Base-by-base conservation (phyloP, 2,113 vertebrate genomes). In the Morone saxatilis region DNA sequence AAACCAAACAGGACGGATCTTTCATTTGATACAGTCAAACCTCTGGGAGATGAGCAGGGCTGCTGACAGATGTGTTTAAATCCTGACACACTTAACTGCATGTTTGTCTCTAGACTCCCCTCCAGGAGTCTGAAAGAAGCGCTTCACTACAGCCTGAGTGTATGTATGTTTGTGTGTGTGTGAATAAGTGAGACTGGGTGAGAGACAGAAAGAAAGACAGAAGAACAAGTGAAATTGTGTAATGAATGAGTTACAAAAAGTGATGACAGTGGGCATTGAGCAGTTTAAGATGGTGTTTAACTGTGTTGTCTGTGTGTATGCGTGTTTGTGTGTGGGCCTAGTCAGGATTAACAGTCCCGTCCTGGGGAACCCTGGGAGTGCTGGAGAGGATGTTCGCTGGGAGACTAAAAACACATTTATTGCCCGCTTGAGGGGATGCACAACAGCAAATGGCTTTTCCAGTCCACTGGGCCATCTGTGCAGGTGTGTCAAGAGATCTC, bases 361-460 rank as follows among this genome's bases (percentile, higher is more conserved):
- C 47, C 13, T 25, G 47, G 40, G 62, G 76, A 82, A 73, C 22
- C 62, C 53, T 72, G 61, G 51, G 53, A 76, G 47, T 43, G 51
- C 41, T 45, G 57, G 43, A 86, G 74, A 84, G 76, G 81, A 84
- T 79, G 81, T 86, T 82, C 61, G 51, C 65, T 11, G 31, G 71
- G 77, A 84, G 57, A 78, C 72, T 74, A 54, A 77, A 81, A 72
- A 67, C 88, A 82, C 40, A 71, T 84, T 89, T 88, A 90, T 72
- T 80, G 76, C 62, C 62, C 45, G 1, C 83, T 82, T 10, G 85
- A 77, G 79, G 71, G 62, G 36, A 68, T 17, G 16, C 63, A 72
- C 71, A 74, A 81, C 73, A 91, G 81, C 76, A 88, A 90, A 92
- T 86, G 62, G 13, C 66, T 93, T 89, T 88, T 89, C 86, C 85